Conservation (phyloP, 2,113 vertebrate species). For the Ceyx margarethae region DNA sequence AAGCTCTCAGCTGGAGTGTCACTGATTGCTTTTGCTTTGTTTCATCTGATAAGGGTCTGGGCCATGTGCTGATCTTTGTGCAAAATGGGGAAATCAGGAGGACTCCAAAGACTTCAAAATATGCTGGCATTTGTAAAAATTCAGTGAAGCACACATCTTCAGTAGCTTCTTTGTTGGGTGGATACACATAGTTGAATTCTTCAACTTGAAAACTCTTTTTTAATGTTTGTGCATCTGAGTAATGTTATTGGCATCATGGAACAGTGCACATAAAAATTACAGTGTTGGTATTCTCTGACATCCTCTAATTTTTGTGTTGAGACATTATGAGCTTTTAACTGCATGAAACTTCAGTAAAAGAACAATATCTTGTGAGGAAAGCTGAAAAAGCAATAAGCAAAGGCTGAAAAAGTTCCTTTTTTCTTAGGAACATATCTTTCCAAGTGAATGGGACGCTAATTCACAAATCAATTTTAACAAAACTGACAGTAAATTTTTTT, state of each 20-base stretch:
- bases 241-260: not conserved
- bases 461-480: not conserved
- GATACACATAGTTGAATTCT: not conserved
- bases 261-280: not conserved
- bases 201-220: not conserved
- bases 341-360: not conserved
- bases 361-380: not conserved
- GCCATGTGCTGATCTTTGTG: not conserved
- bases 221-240: not conserved
- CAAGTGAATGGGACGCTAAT: not conserved
- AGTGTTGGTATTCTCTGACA: not conserved
- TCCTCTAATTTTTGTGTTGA: not conserved
- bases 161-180: not conserved
- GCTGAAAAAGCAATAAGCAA: not conserved
- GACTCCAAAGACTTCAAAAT: not conserved
- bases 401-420: not conserved
- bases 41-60: not conserved
- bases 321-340: not conserved
- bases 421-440: not conserved
- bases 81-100: not conserved
- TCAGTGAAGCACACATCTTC: not conserved
- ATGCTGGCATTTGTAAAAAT: not conserved
- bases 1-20: not conserved
- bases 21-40: rapidly evolving
- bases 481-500: not conserved